phyloP scores from a whole-genome alignment of 1,140 invertebrate genomes.

The Oncopeltus fasciatus region DNA sequence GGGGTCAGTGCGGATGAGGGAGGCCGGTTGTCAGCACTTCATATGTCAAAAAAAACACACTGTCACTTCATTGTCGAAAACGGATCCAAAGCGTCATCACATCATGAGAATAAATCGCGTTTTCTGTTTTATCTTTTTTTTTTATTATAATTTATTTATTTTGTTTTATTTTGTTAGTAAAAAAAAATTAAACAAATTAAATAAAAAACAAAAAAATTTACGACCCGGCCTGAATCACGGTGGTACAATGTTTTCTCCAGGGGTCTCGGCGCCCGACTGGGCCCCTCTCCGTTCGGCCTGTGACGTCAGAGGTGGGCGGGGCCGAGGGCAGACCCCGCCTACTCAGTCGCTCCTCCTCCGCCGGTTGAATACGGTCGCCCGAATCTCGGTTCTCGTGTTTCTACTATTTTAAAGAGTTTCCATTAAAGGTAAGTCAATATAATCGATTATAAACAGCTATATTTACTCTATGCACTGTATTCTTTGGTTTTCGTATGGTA shows the following conservation, averaged over 20 bases:
- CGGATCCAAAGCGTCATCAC: too few relatives aligned
- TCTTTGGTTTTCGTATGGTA: background rate
- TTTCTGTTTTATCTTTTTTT: too few relatives aligned
- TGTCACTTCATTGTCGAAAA: background rate
- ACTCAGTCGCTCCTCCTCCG: slow-evolving; percentile 19
- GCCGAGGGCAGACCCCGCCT: slow-evolving; percentile 11
- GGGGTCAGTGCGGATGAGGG: background rate
- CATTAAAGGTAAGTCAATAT: background rate
- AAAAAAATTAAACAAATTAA: too few relatives aligned
- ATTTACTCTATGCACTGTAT: background rate
- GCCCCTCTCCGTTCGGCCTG: slow-evolving; percentile 6
- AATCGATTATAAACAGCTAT: background rate
- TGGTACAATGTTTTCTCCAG: background rate
- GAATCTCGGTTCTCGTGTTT: background rate
- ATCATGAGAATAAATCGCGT: background rate
- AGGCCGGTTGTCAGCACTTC: background rate
- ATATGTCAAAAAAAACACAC: background rate
- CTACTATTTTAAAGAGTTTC: background rate
- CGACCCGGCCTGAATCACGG: background rate
- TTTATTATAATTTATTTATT: too few relatives aligned
- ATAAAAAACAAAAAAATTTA: background rate
- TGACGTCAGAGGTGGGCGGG: slow-evolving; percentile 23
- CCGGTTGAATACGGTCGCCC: background rate
- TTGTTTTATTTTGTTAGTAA: too few relatives aligned
- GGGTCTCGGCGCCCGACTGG: slow-evolving; percentile 15